Percentiles rank a stretch among this genome's conserved stretches.
Conservation (phyloP, 2,888 invertebrate genomes). For the Diarsia rubi region DNA sequence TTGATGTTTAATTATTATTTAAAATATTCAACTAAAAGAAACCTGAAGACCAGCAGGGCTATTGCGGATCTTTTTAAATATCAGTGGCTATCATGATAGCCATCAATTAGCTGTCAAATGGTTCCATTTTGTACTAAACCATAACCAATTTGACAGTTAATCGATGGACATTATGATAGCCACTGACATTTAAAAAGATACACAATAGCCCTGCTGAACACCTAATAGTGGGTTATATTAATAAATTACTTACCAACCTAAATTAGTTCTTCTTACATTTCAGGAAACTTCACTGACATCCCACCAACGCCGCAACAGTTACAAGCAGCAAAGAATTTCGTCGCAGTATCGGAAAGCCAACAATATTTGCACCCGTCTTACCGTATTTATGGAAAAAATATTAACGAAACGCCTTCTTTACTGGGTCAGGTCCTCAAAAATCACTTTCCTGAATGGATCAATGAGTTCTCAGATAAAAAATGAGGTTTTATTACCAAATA, state of each 20-base stretch:
- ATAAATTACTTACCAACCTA: too few relatives aligned
- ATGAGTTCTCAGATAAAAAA: conserved; percentile 42
- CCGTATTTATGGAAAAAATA: conserved; percentile 70
- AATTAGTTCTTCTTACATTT: conserved; percentile 40
- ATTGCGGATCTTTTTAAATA: too few relatives aligned
- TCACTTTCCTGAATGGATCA: conserved; percentile 72
- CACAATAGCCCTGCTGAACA: too few relatives aligned
- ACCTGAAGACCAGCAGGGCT: too few relatives aligned
- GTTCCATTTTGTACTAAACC: too few relatives aligned
- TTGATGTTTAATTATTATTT: neutral
- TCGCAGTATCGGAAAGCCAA: conserved; percentile 74
- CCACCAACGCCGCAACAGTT: conserved; percentile 72
- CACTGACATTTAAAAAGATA: too few relatives aligned
- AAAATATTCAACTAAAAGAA: neutral
- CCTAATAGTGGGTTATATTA: too few relatives aligned
- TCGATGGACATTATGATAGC: too few relatives aligned
- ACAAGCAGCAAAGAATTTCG: conserved; percentile 72
- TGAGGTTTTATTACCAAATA: conserved; percentile 22
- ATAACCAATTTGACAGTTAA: too few relatives aligned
- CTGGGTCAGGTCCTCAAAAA: conserved; percentile 67
- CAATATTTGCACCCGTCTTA: conserved; percentile 70
- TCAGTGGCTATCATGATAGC: too few relatives aligned
- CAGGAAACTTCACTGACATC: conserved; percentile 77
- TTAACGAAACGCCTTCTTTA: conserved; percentile 65
- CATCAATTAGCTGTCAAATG: too few relatives aligned